Evolutionary conservation across 2,113 vertebrate species (phyloP), one percentile per base, ranked within the genome.

Genomic region (Ovibos moschatus): DNA sequence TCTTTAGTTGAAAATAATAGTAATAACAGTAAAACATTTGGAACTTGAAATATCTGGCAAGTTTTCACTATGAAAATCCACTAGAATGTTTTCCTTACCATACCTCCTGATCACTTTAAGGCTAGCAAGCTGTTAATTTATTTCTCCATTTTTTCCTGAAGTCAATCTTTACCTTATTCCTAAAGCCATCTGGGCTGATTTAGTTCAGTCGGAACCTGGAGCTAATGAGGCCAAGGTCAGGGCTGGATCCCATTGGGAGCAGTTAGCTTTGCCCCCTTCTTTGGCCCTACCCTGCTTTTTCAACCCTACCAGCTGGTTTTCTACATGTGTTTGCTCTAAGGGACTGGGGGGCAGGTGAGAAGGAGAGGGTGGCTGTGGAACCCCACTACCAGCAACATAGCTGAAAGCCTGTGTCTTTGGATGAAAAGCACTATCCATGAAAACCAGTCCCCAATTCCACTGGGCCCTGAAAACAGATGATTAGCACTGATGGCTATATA

Each of bases 201-300:
- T 93, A 95, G 47, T 83, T 94, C 62, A 79, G 45, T 87, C 6
- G 78, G 79, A 84, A n/a, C 92, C 57, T 79, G 92, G 55, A 84
- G 87, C 87, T 97, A 97, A 95, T 87, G 87, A 97, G 87, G 62
- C 40, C 90, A 92, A 97, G 92, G 95, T 92, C 90, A 97, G 60
- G 57, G 79, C 87, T 87, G 51, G 50, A 84, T 93, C 87, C 92
- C 87, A 89, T 27, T 30, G 90, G 84, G 79, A 93, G 23, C 78
- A 93, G 92, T 96, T 97, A 89, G 36, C 57, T 89, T 87, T 89
- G 84, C 62, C 93, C 57, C 91, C 55, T 95, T 96, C 86, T 95
- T 89, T 93, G 87, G 86, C n/a, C 76, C 9, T 50, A 74, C 21
- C 17, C 33, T 76, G 40, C 40, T 96, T 85, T 87, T 43, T 74